Conservation (phyloP, 2,888 invertebrate genomes). For the Neocrepidodera transversa region DNA sequence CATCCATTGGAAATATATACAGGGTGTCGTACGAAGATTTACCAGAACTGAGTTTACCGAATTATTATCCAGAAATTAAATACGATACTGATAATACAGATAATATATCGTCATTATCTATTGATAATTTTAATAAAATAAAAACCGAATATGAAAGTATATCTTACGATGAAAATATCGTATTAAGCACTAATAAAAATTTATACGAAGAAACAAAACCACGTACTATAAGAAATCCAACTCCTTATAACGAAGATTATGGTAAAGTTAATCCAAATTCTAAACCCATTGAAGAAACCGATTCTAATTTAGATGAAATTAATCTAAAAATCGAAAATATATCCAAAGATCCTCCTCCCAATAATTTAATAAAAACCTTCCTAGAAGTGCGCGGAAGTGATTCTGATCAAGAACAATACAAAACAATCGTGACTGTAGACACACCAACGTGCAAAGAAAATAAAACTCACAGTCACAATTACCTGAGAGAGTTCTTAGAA, state of each 20-base stretch:
- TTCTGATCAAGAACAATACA: conserved; percentile 49
- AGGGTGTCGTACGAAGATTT: conserved; percentile 50
- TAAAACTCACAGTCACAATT: conserved; percentile 58
- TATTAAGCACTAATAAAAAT: conserved; percentile 50
- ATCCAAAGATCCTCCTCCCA: conserved; percentile 11
- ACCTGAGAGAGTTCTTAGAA: conserved; percentile 58
- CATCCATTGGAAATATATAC: conserved; percentile 59
- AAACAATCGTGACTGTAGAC: conserved; percentile 55
- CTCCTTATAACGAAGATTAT: conserved; percentile 46
- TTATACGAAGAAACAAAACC: conserved; percentile 54
- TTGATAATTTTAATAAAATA: conserved; percentile 50
- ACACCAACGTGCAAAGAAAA: conserved; percentile 44
- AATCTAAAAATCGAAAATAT: conserved; percentile 51
- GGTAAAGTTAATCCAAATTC: conserved; percentile 38
- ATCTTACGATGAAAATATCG: conserved; percentile 58
- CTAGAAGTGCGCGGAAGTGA: conserved; percentile 44
- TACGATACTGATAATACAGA: conserved; percentile 63
- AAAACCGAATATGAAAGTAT: conserved; percentile 49
- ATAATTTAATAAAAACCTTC: conserved; percentile 40
- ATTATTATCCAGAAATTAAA: conserved; percentile 60
- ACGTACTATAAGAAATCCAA: conserved; percentile 55
- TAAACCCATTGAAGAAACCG: conserved; percentile 43
- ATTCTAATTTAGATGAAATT: conserved; percentile 54
- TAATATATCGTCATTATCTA: conserved; percentile 57
- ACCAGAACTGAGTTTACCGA: conserved; percentile 57